Base-by-base conservation (phyloP, 2,888 invertebrate species). In the Tubulanus polymorphus region DNA sequence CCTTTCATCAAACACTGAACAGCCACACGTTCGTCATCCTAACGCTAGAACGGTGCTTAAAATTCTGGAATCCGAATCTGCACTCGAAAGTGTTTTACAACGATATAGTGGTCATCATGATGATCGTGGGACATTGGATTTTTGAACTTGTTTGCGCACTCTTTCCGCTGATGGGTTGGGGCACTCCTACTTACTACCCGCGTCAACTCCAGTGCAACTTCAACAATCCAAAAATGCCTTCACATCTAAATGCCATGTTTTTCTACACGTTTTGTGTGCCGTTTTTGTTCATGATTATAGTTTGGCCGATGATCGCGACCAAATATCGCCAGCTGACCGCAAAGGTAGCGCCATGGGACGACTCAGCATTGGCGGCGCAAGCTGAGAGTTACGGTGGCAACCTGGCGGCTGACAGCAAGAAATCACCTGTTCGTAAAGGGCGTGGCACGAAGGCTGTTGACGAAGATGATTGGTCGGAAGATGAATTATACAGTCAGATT, bases 101-200 rank as follows among this genome's bases (percentile, higher is more conserved):
- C 28, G 61, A 64, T 28, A 53, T 59, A 0, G 63, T 67, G 15
- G 57, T 63, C 3, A 32, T 64, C 1, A 46, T 70, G 25, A 49
- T 68, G 28, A 45, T 71, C 5, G 41, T 48, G 3, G 55, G 60
- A 0, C 3, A 70, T 6, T 66, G 65, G 60, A 18, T 68, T 1
- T 63, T 70, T 41, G 66, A 67, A 47, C 57, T 53, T 6, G 56
- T 64, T 5, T 59, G 68, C 25, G 64, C 69, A 6, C 37, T 67
- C 2, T 66, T 67, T 50, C 64, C 69, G 2, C 23, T 64, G 8
- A 62, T 65, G 55, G 67, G 66, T 15, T 71, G 68, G 67, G 67
- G 68, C 28, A 48, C 56, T 26, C 37, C 60, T 3, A 45, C 49
- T 6, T 70, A 61, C 55, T 64, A 63, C 32, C 28, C 56, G 1